Evolutionary conservation across 2,888 invertebrate species (phyloP), one percentile per base, ranked within the genome.

Genomic region (Melangyna quadrimaculata): DNA sequence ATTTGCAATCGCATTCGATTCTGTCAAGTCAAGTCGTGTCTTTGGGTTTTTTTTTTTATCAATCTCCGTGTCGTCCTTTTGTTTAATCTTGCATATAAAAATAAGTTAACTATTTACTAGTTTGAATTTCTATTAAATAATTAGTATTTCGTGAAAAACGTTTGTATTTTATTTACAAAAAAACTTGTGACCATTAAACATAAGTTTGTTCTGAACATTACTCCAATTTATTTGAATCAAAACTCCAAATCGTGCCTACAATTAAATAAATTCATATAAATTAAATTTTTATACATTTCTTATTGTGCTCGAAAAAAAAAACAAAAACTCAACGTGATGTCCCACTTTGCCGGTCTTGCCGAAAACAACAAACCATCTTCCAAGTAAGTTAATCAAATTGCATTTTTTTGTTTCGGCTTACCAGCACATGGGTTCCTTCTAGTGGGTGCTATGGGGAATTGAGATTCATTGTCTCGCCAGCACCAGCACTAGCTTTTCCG

Each of bases 281-380:
- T 79, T 37, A 40, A 29, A 55, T 63, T 40, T 24, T 12, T 24
- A 24, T 12, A 43, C 9, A 22, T 40, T 53, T 70, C 1, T 53
- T 8, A 22, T 53, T 67, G 61, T 69, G 57, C 12, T 63, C 14
- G 63, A 75, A 61, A 65, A 55, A 65, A 55, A 57, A 67, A 45
- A 59, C 43, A 35, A 71, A 55, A 61, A 32, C 24, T 69, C 78
- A 84, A 88, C 83, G 91, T 91, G 90, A 89, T 91, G 88, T 88
- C 89, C 87, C 90, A 90, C 29, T 90, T 90, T 82, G 89, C 90
- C 88, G 90, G 90, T 81, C 88, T 90, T 77, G 88, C 88, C 65
- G 89, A 94, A 88, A 93, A 93, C 88, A 93, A 93, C 83, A 94
- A 94, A 90, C 94, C 94, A 89, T 95, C 94, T 53, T 95, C 95